Evolutionary conservation across 2,888 invertebrate species (phyloP).

Genomic region (Patella ulyssiponensis): DNA sequence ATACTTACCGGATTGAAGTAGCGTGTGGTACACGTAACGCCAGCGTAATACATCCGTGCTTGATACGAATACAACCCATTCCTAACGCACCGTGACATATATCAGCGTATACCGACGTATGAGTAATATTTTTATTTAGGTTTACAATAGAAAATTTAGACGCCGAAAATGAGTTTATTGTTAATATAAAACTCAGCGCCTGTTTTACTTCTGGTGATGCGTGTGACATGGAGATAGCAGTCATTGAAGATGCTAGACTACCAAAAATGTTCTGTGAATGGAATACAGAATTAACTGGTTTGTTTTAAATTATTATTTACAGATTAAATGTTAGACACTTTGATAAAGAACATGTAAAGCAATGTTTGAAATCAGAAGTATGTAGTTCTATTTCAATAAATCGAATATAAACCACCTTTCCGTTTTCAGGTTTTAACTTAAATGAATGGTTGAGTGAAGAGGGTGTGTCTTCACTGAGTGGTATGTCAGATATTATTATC

Average conservation of each 20-base stretch:
- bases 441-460: no score
- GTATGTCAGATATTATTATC: slow-evolving; percentile 11
- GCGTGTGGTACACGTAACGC: not conserved
- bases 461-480: no score
- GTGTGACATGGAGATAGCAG: slow-evolving; percentile 18
- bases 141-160: no score
- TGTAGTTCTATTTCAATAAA: no score
- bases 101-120: not conserved
- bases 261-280: slow-evolving; percentile 37
- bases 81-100: not conserved
- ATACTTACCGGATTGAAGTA: slow-evolving; percentile 5
- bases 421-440: no score
- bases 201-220: slow-evolving; percentile 40
- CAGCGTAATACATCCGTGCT: not conserved
- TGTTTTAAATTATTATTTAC: no score
- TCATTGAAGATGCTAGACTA: slow-evolving; percentile 24
- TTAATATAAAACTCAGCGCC: slow-evolving; percentile 38
- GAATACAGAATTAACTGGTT: no score
- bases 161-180: slow-evolving; percentile 35
- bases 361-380: no score
- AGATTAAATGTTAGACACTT: no score
- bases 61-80: not conserved
- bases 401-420: no score
- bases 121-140: no score
- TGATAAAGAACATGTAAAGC: no score